Percentiles rank a stretch among this genome's conserved stretches.
Evolutionary conservation across 2,888 invertebrate genomes (phyloP).

Genomic region (Yponomeuta sedellus): DNA sequence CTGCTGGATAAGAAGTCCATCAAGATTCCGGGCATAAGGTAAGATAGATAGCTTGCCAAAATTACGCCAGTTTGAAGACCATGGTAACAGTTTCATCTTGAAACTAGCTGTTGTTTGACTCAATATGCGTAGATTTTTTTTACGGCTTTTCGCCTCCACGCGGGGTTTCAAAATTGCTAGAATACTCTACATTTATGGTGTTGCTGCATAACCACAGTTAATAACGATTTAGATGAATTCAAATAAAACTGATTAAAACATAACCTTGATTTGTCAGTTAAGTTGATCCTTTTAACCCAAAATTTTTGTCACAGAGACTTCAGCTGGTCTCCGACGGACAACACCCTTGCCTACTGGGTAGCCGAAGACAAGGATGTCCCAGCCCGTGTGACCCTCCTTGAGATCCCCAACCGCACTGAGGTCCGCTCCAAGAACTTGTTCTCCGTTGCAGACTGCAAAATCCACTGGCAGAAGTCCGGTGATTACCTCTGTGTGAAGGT

Average conservation of each 20-base stretch:
- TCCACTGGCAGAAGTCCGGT: constrained; percentile 99
- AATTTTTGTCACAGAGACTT: constrained; percentile 81
- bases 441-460: constrained; percentile 98
- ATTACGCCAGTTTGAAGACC: no score
- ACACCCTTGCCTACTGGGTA: constrained; percentile 98
- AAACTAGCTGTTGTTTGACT: no score
- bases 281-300: neutral
- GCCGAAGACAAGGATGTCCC: constrained; percentile 98
- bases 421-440: constrained; percentile 96
- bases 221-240: no score
- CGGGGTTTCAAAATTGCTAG: no score
- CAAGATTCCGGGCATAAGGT: constrained; percentile 88
- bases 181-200: no score
- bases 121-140: no score
- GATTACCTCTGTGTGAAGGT: constrained; percentile 97
- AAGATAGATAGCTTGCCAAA: constrained; percentile 18
- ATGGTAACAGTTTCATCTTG: no score
- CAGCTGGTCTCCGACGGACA: constrained; percentile 98
- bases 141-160: no score
- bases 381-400: constrained; percentile 93
- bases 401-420: constrained; percentile 93
- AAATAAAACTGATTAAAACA: no score
- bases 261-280: no score
- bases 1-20: constrained; percentile 96
- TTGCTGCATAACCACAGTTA: no score